Base-by-base conservation (phyloP, 2,113 vertebrate species). In the Psilopogon haemacephalus region DNA sequence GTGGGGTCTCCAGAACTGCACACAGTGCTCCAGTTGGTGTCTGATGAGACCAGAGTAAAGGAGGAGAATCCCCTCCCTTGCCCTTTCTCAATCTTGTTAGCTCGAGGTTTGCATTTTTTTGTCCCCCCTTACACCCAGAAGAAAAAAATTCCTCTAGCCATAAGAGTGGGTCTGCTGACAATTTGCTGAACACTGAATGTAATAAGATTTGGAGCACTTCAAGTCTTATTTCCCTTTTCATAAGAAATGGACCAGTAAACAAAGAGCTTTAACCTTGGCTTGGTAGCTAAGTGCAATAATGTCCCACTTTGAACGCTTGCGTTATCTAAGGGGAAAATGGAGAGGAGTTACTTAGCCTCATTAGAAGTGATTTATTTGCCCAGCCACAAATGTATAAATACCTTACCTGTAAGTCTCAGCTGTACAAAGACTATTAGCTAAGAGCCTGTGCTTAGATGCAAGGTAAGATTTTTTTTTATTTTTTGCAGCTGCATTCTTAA, bases 281-380 rank as follows among this genome's bases (percentile, higher is more conserved):
- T 90, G 32, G 60, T 87, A 77, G 44, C 56, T 94, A 95, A 93
- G 87, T 83, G 85, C 42, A 79, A 44, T 75, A 69, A 85, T 74
- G 56, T 81, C 62, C 74, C 15, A 17, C 91, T 88, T 86, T 48
- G 86, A 76, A 86, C 71, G 79, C 87, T 89, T 89, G 20, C 69
- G 50, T 85, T 91, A 91, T 93, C 69, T 91, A 83, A 79, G 44
- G 30, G 35, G 72, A 86, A 94, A 84, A 46, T 44, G n/a, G 55
- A 94, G 60, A 73, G 42, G 35, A 78, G 42, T 93, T 95, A 80
- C 83, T 95, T 94, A 72, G 48, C 44, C 83, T 94, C 48, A 80
- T 93, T 94, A 93, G 37, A 89, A 83, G 71, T 95, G 68, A 91
- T 96, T 95, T 95, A 90, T 94, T 90, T 95, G 78, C 40, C 64